Percentiles rank a stretch among this genome's conserved stretches.
These are phyloP conservation scores for Dinomys branickii DNA, from an alignment of 2,113 vertebrate genomes.

Conservation along the genomic window DNA sequence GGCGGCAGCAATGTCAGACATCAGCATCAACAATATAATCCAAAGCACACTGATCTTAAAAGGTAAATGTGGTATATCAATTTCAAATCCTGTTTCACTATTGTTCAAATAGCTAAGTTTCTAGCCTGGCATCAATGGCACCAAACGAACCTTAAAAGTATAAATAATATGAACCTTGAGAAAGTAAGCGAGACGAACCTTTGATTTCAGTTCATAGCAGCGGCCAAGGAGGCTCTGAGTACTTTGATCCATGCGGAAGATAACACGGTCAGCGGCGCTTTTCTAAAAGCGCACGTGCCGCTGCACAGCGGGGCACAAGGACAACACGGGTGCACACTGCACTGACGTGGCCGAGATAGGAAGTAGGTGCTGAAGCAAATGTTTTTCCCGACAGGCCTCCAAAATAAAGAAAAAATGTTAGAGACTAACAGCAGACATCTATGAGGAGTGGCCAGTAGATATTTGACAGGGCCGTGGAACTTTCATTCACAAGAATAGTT, in stretches of 20 bases:
- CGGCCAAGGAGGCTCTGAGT: neutral
- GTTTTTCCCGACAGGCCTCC: neutral
- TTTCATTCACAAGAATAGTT: neutral
- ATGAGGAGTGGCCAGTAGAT: rapidly evolving
- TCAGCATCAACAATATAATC: neutral
- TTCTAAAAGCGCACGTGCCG: neutral
- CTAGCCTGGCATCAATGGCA: neutral
- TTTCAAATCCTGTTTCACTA: neutral
- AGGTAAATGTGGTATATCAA: neutral
- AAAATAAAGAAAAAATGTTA: neutral
- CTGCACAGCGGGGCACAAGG: neutral
- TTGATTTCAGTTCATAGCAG: neutral
- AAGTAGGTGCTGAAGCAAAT: neutral
- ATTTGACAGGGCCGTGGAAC: neutral
- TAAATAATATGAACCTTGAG: neutral
- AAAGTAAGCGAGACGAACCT: neutral
- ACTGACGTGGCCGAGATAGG: neutral
- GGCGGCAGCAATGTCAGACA: neutral
- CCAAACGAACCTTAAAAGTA: neutral
- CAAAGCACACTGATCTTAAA: neutral
- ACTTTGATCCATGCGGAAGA: neutral
- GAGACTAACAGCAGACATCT: neutral
- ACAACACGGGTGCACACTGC: rapidly evolving
- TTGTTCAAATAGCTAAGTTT: neutral
- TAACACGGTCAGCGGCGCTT: neutral